Base-by-base conservation (phyloP, 2,113 vertebrate species). In the Ibidorhyncha struthersii region DNA sequence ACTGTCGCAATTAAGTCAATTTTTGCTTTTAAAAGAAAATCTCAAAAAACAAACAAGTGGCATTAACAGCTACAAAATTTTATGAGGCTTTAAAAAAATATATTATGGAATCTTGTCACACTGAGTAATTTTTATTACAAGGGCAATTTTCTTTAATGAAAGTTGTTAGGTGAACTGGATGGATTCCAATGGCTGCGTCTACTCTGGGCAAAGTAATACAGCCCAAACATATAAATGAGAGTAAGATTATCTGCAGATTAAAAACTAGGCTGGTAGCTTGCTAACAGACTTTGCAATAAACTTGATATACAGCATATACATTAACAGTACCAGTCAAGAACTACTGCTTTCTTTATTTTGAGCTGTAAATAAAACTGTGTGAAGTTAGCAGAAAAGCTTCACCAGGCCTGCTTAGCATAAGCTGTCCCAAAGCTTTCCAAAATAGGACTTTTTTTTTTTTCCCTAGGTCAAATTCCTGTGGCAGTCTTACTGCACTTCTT, bases 101-200 rank as follows among this genome's bases (percentile, higher is more conserved):
- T 79, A 90, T 85, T 91, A 90, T 38, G 55, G 82, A 91, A 91
- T 80, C 95, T 94, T 95, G 89, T 94, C 88, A 97, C 94, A 96
- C 74, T 84, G 77, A 96, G 74, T 95, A 91, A 88, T 97, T 96
- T 96, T 97, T 96, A 97, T 95, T 95, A 86, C 81, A 85, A 96
- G 94, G 74, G 78, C 89, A 89, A 93, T 97, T 94, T 96, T 95
- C 84, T 91, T 94, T 96, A 97, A 95, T 95, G 94, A 91, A 97
- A 88, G 85, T 93, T 97, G 93, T 89, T 95, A 86, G 94, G 95
- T 90, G 76, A 95, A 82, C 91, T 96, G 94, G 97, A 97, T 73
- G 41, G 62, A 91, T 95, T 97, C 95, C 95, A 97, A 17, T 40
- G 32, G 62, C 89, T 94, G 50, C 8, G n/a, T 41, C 62, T 91